Percentiles rank a stretch among this genome's conserved stretches.
phyloP scores from a whole-genome alignment of 1,140 invertebrate genomes.

The Ectropis grisescens region DNA sequence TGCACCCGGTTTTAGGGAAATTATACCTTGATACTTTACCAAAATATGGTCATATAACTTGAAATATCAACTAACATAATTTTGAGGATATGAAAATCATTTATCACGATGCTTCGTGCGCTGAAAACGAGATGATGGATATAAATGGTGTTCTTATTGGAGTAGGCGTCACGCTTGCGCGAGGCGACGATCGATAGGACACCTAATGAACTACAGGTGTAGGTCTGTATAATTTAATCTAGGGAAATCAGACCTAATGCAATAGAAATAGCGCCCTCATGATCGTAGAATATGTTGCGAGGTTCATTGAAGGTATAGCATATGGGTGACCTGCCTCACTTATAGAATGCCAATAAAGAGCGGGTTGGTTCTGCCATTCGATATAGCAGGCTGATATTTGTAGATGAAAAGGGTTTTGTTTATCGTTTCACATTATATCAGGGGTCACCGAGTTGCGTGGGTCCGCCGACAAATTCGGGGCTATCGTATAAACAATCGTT shows the following conservation, averaged over 20 bases:
- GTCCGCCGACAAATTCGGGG: too few species aligned
- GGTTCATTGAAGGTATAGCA: constrained; percentile 18
- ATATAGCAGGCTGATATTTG: constrained; percentile 6
- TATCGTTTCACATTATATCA: too few species aligned
- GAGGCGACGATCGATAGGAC: constrained; percentile 35
- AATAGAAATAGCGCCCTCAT: constrained; percentile 4
- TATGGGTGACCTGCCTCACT: constrained; percentile 19
- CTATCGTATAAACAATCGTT: too few species aligned
- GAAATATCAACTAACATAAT: too few species aligned
- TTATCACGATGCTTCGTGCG: too few species aligned
- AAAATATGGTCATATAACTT: too few species aligned
- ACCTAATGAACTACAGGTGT: constrained; percentile 15
- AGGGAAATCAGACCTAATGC: constrained; percentile 3
- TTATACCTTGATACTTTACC: too few species aligned
- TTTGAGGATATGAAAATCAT: too few species aligned
- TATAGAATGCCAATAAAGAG: constrained; percentile 19
- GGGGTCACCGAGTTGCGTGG: too few species aligned
- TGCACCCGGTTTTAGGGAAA: too few species aligned
- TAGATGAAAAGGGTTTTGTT: constrained; percentile 2
- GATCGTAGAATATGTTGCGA: constrained; percentile 5
- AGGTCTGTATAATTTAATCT: neutral
- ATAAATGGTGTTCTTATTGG: too few species aligned
- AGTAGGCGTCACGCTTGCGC: constrained; percentile 40
- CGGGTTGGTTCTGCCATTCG: constrained; percentile 9
- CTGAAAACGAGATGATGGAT: too few species aligned